A percentile compares a stretch with the other conserved stretches of the same genome.
Evolutionary conservation across 2,888 invertebrate genomes (phyloP).

Genomic region (Chymomyza procnemis): DNA sequence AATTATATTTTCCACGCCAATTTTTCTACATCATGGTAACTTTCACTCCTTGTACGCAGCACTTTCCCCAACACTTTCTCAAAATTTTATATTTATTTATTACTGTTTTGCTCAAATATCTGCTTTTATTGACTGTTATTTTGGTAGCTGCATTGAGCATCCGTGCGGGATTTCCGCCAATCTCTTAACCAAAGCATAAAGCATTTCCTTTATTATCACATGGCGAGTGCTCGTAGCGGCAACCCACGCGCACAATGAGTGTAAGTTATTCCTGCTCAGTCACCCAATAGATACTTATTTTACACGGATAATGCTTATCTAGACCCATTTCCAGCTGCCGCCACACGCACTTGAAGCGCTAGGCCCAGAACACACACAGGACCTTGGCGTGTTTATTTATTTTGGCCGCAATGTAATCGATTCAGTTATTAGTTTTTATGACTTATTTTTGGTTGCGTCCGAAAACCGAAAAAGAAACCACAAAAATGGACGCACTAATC

Average conservation of each 20-base stretch:
- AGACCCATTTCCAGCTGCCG: background rate
- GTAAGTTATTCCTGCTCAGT: background rate
- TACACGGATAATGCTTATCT: background rate
- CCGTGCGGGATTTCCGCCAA: background rate
- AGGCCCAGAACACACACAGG: background rate
- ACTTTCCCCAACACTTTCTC: too few relatives aligned
- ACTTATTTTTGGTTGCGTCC: slow-evolving; percentile 19
- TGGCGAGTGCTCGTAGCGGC: too few relatives aligned
- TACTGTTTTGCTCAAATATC: too few relatives aligned
- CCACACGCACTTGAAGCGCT: background rate
- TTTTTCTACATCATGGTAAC: too few relatives aligned
- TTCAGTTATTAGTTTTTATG: slow-evolving; percentile 55
- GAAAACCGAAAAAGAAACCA: background rate
- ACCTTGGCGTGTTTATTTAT: slow-evolving; percentile 40
- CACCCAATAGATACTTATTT: background rate
- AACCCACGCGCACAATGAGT: background rate
- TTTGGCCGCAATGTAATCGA: slow-evolving; percentile 37
- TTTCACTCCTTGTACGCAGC: too few relatives aligned
- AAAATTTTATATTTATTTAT: too few relatives aligned
- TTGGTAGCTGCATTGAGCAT: background rate
- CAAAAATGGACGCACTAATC: slow-evolving; percentile 42
- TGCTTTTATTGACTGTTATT: background rate
- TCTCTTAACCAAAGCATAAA: background rate
- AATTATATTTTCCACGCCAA: too few relatives aligned
- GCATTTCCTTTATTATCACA: background rate